Base-by-base conservation (phyloP, 2,797 vertebrate genomes). In the Peromyscus aztecus region DNA sequence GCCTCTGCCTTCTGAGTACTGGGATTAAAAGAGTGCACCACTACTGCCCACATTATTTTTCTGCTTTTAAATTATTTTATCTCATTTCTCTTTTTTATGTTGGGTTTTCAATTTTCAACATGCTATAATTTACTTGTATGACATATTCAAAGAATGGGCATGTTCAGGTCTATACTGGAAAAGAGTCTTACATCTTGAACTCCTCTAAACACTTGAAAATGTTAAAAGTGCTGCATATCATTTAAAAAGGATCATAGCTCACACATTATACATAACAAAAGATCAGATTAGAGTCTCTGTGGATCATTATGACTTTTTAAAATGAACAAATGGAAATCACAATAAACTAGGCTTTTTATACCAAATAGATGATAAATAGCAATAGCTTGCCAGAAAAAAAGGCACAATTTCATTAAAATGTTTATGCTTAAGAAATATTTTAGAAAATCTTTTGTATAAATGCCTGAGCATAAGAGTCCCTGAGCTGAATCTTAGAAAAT, bases 401-500 rank as follows among this genome's bases (percentile, higher is more conserved):
- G 40, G 43, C 3, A 78, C 46, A 85, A 27, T 93, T 92, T 96
- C 17, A 80, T 55, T 76, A 73, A 90, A 94, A 40, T 76, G 7
- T 24, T 84, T 76, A 55, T 81, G 19, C 55, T 77, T 84, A 0
- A 52, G 29, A 94, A 90, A 94, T 92, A 85, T 57, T 94, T 89
- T 57, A 83, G 43, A 93, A 95, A 89, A 57, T 67, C 4, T 65
- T 95, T 89, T 93, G 34, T 6, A 61, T 94, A 83, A 67, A 46
- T 43, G 2, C 59, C 17, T 95, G 49, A 67, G 14, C 23, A n/a
- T 23, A 73, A 75, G 12, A 90, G 21, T 65, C 55, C 11, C 59
- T 89, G 37, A 83, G 71, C 16, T 57, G 49, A 95, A 94, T 95
- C 92, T 92, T 11, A 59, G 78, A 86, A 96, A 95, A 81, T 91